Conservation (phyloP, 35 echinoderm and acorn worm genomes). For the Apostichopus japonicus region DNA sequence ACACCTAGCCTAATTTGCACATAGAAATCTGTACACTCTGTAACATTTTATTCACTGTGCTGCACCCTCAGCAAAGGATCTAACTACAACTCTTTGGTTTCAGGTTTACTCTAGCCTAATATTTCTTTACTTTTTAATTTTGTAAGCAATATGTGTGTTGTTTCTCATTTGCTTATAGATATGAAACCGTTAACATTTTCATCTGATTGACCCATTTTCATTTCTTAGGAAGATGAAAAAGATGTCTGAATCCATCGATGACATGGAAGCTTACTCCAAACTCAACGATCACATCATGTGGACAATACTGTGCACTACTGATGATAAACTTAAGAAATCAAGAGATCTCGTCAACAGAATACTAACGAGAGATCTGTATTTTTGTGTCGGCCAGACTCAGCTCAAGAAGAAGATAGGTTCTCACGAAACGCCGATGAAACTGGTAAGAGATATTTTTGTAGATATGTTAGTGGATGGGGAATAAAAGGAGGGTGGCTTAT, state of each 20-base stretch:
- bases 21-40: too few species aligned
- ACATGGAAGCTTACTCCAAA: slow-evolving; percentile 91
- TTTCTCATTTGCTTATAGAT: too few species aligned
- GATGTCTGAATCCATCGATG: slow-evolving; percentile 89
- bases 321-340: slow-evolving; percentile 57
- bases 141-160: too few species aligned
- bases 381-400: slow-evolving; percentile 75
- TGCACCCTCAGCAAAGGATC: too few species aligned
- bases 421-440: slow-evolving; percentile 2
- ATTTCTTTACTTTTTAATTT: too few species aligned
- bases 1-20: too few species aligned
- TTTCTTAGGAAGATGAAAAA: slow-evolving; percentile 25
- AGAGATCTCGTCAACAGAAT: slow-evolving; percentile 66
- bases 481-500: too few species aligned
- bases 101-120: too few species aligned
- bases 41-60: too few species aligned
- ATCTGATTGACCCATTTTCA: neutral
- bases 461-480: too few species aligned
- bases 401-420: slow-evolving; percentile 32
- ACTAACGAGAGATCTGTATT: slow-evolving; percentile 73
- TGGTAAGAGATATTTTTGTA: neutral
- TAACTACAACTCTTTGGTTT: too few species aligned
- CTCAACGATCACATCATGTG: slow-evolving; percentile 77
- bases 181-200: too few species aligned
- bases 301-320: slow-evolving; percentile 59